Base-by-base conservation (phyloP, 2,113 vertebrate species). In the Microcebus tavaratra region DNA sequence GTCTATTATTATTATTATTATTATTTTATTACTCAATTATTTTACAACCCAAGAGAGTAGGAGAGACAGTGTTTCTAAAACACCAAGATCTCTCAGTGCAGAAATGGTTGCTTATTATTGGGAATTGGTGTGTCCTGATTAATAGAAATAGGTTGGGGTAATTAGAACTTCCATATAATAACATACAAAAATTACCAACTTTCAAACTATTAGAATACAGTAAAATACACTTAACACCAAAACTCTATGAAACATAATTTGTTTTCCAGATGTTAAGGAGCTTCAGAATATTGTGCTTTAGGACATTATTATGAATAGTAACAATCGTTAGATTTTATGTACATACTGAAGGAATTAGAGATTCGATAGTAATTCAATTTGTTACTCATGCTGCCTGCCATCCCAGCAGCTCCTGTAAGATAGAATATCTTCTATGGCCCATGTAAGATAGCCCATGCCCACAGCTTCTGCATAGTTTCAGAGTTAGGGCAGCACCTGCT, bases 141-240 rank as follows among this genome's bases (percentile, higher is more conserved):
- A 82, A 92, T 17, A 96, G 31, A 97, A 93, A 89, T 73, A 67
- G 15, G 70, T 95, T 75, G 15, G 14, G n/a, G 14, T 59, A 80
- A 88, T 65, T 92, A 92, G 53, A 34, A 85, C 6, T 78, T 57
- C 15, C 14, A 7, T 13, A 59, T 29, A 85, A 53, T 72, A 31
- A 75, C 17, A 83, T 20, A 84, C 27, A 50, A 53, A 97, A 89
- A 95, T 61, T 95, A 91, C 23, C 31, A 50, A 25, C 34, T 89
- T 94, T 82, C 48, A 93, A 86, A 85, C 13, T 81, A 92, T 57
- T 85, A 13, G 27, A 96, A 94, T 68, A 76, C 27, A 92, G 42
- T 82, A 78, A 90, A 94, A 82, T 68, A 86, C 5, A 85, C 48
- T 93, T 67, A 88, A 25, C 27, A 48, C 39, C 59, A 61, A 94